Evolutionary conservation across 2,888 invertebrate species (phyloP), one percentile per base, ranked within the genome.

Genomic region (Hypselothyrea guttata): DNA sequence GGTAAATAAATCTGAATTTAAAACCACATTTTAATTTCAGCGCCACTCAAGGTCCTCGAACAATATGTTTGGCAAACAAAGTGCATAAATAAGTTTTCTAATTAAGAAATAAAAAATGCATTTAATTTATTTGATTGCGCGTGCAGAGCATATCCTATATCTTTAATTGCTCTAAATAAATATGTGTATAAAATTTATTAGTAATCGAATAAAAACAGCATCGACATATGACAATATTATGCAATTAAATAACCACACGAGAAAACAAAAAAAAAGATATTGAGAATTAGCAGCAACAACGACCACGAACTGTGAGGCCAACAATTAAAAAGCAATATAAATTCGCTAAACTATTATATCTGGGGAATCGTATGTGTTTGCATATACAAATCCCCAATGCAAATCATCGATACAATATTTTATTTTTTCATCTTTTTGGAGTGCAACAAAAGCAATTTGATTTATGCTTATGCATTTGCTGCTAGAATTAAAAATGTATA

Each of bases 311-410:
- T 44, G 52, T 41, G 33, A 13, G 41, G 40, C 34, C 52, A 63
- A 55, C 77, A 77, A 78, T 78, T 84, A 78, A 78, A 78, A 84
- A 61, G 78, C 82, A 82, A 78, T 78, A 82, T 64, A 74, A 59
- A 65, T 44, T 46, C 55, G 59, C 54, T 62, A 62, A 67, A 62
- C 75, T 68, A 83, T 79, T 85, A 78, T 81, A 79, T 79, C 61
- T 71, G 61, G 62, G 49, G 57, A 51, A 63, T 52, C 41, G 59
- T 59, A 60, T 63, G 70, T 72, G 22, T 22, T 2, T 22, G 22
- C 63, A 53, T 68, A 64, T 76, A 81, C 66, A 78, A 78, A 84
- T 77, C 75, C 71, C 82, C 51, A 65, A 61, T 81, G 82, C 65
- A 81, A 74, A 81, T 84, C 77, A 74, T 60, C 71, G 57, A 42